Percentiles rank a stretch among this genome's conserved stretches.
Evolutionary conservation across 2,797 vertebrate genomes (phyloP).

Genomic region (Helarctos malayanus): DNA sequence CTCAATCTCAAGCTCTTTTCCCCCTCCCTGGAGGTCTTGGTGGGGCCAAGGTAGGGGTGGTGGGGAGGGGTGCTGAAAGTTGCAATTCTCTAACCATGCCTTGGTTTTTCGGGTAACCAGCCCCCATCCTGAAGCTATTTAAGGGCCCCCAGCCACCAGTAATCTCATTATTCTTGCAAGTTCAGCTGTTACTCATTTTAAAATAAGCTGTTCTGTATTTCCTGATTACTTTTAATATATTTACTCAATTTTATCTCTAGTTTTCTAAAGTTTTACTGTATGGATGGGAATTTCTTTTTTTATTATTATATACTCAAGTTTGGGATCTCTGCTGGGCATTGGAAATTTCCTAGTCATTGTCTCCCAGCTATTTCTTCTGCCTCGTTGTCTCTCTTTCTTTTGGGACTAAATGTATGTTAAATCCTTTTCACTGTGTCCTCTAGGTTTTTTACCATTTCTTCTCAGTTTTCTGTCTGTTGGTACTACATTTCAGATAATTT

Average conservation of each 20-base stretch:
- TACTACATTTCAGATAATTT: background rate
- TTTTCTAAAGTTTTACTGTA: background rate
- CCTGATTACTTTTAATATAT: background rate
- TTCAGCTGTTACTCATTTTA: background rate
- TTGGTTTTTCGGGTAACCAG: background rate
- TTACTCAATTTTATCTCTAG: background rate
- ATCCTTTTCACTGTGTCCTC: background rate
- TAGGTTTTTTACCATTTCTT: background rate
- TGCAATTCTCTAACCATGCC: background rate
- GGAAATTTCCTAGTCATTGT: background rate
- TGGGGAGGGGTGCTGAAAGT: background rate
- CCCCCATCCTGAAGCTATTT: background rate
- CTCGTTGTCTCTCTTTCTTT: background rate
- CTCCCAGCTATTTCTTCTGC: background rate
- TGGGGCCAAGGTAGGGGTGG: background rate
- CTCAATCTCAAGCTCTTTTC: background rate
- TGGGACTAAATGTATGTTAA: background rate
- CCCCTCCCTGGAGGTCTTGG: background rate
- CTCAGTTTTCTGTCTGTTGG: background rate
- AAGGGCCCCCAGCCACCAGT: background rate
- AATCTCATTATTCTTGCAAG: background rate
- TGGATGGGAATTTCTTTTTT: background rate
- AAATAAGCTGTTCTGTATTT: constrained; percentile 20
- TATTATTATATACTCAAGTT: background rate
- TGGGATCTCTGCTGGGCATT: background rate